A percentile compares a stretch with the other conserved stretches of the same genome.
Evolutionary conservation across 1,140 invertebrate species (phyloP).

Genomic region (Streblospio benedicti): DNA sequence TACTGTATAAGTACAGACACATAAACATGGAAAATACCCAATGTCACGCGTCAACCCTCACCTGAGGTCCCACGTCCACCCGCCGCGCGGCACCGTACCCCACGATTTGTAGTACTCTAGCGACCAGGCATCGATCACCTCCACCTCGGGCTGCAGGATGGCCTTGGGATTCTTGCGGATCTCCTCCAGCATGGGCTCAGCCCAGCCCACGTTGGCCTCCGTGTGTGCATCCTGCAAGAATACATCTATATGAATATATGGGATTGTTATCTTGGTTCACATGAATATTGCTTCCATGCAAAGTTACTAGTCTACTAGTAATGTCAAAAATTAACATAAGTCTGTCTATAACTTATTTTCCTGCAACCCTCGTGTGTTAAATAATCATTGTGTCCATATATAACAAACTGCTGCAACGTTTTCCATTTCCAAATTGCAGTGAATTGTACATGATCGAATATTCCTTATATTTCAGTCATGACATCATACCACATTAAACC

Average conservation of each 20-base stretch:
- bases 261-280: not conserved
- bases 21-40: no score
- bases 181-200: conserved; percentile 79
- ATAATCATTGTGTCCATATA: not conserved
- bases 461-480: not conserved
- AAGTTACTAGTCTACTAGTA: not conserved
- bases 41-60: no score
- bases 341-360: not conserved
- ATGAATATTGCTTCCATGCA: not conserved
- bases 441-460: not conserved
- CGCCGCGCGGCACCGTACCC: conserved; percentile 12
- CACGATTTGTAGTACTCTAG: conserved; percentile 8
- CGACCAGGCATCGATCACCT: conserved; percentile 10
- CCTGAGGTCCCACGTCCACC: conserved; percentile 19
- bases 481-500: not conserved
- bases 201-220: conserved; percentile 61
- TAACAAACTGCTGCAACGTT: not conserved
- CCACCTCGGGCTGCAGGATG: conserved; percentile 16
- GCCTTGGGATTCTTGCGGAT: conserved; percentile 82
- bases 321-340: not conserved
- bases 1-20: no score
- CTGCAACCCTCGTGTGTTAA: conserved; percentile 50
- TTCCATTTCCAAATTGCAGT: not conserved
- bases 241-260: not conserved
- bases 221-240: conserved; percentile 71